phyloP scores from a whole-genome alignment of 2,113 vertebrate genomes.

The Phyllostomus hastatus region DNA sequence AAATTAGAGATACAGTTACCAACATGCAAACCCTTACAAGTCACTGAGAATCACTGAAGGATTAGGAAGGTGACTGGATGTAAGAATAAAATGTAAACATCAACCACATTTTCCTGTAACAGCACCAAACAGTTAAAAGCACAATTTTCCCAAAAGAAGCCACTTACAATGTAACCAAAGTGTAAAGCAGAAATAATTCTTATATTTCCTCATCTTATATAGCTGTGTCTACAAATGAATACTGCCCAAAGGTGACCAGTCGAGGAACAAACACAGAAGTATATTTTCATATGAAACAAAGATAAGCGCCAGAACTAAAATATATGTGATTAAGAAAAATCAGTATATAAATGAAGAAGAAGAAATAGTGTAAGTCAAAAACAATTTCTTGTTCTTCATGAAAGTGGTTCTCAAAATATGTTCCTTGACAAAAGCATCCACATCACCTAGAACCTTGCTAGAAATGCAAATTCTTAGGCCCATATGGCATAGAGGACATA shows the following conservation, averaged over 20 bases:
- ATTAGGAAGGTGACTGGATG: neutral
- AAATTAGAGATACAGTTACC: neutral
- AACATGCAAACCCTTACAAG: neutral
- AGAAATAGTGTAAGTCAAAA: neutral
- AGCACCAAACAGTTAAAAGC: neutral
- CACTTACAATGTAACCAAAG: neutral
- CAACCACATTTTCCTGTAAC: neutral
- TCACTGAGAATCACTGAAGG: neutral
- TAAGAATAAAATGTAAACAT: neutral
- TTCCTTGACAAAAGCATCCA: neutral
- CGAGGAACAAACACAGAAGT: neutral
- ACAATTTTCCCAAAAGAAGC: neutral
- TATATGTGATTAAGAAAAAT: neutral
- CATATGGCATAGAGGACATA: no score
- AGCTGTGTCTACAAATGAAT: neutral
- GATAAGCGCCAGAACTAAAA: neutral
- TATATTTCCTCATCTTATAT: neutral
- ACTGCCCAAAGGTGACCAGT: neutral
- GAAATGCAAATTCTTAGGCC: neutral
- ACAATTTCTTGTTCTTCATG: neutral
- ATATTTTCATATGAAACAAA: neutral
- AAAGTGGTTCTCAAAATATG: neutral
- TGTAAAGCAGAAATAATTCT: neutral
- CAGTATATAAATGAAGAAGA: neutral
- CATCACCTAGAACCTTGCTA: neutral